Conservation (phyloP, 2,888 invertebrate genomes). For the Lacanobia wlatinum region DNA sequence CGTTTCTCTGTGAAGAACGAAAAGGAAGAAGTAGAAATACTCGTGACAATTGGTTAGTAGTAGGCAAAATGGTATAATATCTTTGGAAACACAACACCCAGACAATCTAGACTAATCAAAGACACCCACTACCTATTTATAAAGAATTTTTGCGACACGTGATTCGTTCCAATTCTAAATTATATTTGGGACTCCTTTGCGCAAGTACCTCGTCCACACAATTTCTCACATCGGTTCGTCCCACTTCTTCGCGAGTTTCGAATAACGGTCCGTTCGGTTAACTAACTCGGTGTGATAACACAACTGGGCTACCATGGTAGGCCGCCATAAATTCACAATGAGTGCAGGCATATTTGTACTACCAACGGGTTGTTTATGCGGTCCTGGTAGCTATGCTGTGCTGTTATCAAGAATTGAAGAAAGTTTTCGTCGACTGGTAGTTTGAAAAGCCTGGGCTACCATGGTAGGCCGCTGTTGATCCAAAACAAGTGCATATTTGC, state of each 20-base stretch:
- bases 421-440: background rate
- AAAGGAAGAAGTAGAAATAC: too few relatives aligned
- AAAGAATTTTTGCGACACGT: too few relatives aligned
- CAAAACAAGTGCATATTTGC: constrained; percentile 49
- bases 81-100: too few relatives aligned
- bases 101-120: too few relatives aligned
- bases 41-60: too few relatives aligned
- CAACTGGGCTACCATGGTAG: constrained; percentile 66
- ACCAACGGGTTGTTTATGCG: constrained; percentile 35
- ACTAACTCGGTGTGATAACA: constrained; percentile 70
- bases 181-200: background rate
- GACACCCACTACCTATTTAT: too few relatives aligned
- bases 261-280: constrained; percentile 69
- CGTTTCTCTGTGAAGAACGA: too few relatives aligned
- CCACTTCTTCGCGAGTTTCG: constrained; percentile 68
- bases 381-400: background rate
- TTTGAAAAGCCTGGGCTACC: background rate
- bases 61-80: too few relatives aligned
- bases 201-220: constrained; percentile 35
- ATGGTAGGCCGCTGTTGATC: constrained; percentile 48
- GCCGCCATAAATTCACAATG: constrained; percentile 49
- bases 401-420: background rate
- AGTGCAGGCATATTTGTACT: constrained; percentile 52
- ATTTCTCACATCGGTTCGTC: constrained; percentile 59
- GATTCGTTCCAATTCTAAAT: too few relatives aligned